Percentiles rank a stretch among this genome's conserved stretches.
These are phyloP conservation scores for Furcula furcula DNA, from an alignment of 2,888 invertebrate genomes.

Conservation along the genomic window DNA sequence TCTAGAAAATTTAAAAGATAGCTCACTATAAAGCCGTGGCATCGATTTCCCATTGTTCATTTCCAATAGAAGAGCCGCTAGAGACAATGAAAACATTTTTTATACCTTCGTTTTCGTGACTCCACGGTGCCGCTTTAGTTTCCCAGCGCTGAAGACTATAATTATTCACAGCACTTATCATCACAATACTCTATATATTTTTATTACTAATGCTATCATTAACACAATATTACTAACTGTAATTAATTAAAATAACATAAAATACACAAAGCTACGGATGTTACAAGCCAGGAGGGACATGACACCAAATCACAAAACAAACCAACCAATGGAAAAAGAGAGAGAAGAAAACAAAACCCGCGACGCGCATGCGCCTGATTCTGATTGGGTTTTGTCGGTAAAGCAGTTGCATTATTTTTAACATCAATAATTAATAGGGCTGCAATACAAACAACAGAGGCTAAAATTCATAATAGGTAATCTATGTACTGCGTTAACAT, in stretches of 20 bases:
- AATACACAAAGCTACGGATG: conserved; percentile 67
- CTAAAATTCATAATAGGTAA: no score
- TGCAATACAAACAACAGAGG: no score
- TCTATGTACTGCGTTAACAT: no score
- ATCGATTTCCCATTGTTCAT: conserved; percentile 51
- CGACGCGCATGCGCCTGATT: conserved; percentile 71
- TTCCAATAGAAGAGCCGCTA: conserved; percentile 48
- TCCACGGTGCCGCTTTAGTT: conserved; percentile 82
- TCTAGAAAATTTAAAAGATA: background rate
- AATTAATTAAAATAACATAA: conserved; percentile 62
- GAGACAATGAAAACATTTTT: conserved; percentile 67
- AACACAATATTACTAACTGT: conserved; percentile 48
- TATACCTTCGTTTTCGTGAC: conserved; percentile 83
- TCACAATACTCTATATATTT: conserved; percentile 74
- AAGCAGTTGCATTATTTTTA: conserved; percentile 50
- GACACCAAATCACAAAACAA: conserved; percentile 77
- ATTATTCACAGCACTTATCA: conserved; percentile 80
- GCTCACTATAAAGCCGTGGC: conserved; percentile 3
- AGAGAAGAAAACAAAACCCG: conserved; percentile 53
- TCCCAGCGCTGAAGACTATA: conserved; percentile 75
- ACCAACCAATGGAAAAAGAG: conserved; percentile 77
- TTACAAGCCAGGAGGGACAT: conserved; percentile 69
- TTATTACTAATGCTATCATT: conserved; percentile 65
- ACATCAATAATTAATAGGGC: conserved; percentile 45
- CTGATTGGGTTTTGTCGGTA: conserved; percentile 52